Evolutionary conservation across 2,797 vertebrate species (phyloP).

Genomic region (Leptodactylus fallax): DNA sequence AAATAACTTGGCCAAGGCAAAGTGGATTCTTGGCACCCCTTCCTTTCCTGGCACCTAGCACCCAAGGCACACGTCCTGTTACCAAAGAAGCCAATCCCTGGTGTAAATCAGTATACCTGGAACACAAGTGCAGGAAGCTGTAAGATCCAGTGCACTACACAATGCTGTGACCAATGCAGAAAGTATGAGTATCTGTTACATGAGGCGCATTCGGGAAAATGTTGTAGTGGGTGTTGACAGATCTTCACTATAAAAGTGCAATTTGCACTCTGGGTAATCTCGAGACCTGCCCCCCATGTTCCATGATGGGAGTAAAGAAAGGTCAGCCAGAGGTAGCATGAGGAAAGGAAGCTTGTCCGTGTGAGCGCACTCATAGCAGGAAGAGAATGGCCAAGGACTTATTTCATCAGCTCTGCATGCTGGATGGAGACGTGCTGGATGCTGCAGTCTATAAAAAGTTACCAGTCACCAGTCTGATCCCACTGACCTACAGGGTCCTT

Average conservation of each 20-base stretch:
- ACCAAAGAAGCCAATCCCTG: no score
- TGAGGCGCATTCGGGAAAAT: not conserved
- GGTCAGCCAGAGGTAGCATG: conserved; percentile 37
- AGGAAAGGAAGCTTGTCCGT: conserved; percentile 30
- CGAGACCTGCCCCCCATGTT: not conserved
- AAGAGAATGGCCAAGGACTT: not conserved
- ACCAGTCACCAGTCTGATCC: not conserved
- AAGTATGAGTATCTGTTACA: no score
- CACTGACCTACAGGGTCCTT: not conserved
- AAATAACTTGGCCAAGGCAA: no score
- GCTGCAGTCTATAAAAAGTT: not conserved
- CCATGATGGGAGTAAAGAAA: not conserved
- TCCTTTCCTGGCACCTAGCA: no score
- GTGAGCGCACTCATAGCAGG: not conserved
- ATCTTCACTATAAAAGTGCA: conserved; percentile 4
- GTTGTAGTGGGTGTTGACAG: not conserved
- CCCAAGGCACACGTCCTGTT: no score
- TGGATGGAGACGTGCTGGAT: not conserved
- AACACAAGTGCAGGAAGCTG: not conserved
- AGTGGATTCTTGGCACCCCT: no score
- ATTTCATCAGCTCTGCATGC: no score
- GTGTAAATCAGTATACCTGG: not conserved
- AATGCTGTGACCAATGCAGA: not conserved
- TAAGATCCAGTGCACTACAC: not conserved
- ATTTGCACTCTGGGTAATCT: not conserved